phyloP scores from a whole-genome alignment of 2,113 vertebrate genomes.

The Muntiacus reevesi region DNA sequence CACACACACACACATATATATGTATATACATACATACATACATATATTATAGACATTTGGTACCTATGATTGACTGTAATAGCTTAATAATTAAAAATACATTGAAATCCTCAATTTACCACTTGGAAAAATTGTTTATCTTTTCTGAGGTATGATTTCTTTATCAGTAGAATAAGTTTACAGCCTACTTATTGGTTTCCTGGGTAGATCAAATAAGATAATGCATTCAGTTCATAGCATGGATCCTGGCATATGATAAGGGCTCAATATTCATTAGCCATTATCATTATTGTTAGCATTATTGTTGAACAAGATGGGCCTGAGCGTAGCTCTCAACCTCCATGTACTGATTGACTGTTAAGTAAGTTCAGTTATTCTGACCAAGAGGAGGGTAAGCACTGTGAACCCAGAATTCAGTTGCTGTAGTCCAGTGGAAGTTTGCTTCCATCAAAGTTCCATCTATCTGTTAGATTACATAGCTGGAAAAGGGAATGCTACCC shows the following conservation, averaged over 20 bases:
- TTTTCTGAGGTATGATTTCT: neutral
- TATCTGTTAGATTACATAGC: neutral
- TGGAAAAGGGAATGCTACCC: neutral
- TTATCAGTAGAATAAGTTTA: neutral
- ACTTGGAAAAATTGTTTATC: neutral
- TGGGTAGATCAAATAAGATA: neutral
- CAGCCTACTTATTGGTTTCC: neutral
- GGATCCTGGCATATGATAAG: neutral
- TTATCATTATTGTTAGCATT: neutral
- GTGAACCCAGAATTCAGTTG: neutral
- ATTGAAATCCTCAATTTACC: neutral
- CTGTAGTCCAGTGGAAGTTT: neutral
- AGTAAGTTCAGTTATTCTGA: neutral
- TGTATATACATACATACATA: fast-evolving
- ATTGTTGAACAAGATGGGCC: neutral
- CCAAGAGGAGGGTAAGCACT: neutral
- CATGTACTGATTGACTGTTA: neutral
- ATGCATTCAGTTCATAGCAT: neutral
- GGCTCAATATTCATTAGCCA: neutral
- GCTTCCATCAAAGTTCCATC: neutral
- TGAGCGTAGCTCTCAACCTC: fast-evolving
- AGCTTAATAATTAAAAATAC: neutral
- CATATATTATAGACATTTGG: neutral
- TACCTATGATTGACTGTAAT: neutral
- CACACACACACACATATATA: neutral